Evolutionary conservation across 2,113 vertebrate species (phyloP).

Genomic region (Hemiscyllium ocellatum): DNA sequence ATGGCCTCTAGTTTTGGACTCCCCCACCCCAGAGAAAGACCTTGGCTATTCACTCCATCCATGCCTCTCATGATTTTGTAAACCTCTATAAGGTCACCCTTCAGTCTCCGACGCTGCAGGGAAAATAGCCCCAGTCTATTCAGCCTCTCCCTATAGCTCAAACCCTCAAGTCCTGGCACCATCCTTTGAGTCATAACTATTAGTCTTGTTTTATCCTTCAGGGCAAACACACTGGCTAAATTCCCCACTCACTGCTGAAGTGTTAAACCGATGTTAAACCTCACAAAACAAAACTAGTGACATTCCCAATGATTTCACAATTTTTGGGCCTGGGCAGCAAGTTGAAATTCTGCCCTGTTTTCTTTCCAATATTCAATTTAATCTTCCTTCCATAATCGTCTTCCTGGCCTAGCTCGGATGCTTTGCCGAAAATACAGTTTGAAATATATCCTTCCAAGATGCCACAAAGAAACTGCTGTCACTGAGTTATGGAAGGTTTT

Average conservation of each 20-base stretch:
- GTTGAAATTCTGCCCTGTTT: neutral
- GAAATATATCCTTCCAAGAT: neutral
- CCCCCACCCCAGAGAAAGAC: no score
- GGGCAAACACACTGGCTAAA: neutral
- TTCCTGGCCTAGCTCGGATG: neutral
- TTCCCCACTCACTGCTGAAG: neutral
- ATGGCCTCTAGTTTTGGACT: no score
- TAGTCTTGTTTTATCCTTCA: neutral
- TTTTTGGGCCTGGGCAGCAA: neutral
- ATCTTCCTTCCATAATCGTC: neutral
- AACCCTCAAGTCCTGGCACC: no score
- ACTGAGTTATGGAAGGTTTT: neutral
- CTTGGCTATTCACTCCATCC: no score
- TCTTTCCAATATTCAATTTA: neutral
- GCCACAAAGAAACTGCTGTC: neutral
- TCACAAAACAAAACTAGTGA: neutral
- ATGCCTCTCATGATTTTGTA: no score
- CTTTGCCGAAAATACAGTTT: neutral
- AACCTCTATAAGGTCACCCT: no score
- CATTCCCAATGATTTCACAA: neutral
- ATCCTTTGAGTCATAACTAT: neutral
- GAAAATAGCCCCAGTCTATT: no score
- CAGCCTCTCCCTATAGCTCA: no score
- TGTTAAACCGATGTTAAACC: neutral
- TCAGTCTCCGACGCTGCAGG: no score